Conservation (phyloP, 2,888 invertebrate species). For the Bombylius discolor region DNA sequence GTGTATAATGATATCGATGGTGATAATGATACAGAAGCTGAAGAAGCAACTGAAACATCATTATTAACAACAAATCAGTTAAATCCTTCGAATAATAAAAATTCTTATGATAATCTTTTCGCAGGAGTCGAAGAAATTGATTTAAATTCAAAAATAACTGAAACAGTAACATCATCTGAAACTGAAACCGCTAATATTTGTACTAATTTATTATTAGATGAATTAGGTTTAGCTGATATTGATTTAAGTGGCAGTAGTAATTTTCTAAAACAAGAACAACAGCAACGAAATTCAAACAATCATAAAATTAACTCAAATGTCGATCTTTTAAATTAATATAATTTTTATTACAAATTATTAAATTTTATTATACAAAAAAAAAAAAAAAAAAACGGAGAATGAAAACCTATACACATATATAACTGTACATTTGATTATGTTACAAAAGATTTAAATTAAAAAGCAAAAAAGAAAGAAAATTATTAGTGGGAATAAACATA, state of each 20-base stretch:
- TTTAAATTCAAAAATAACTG: neutral
- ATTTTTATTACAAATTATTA: no score
- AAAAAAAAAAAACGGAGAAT: no score
- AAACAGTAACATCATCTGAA: conserved; percentile 18
- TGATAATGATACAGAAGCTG: neutral
- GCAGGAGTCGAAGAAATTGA: conserved; percentile 12
- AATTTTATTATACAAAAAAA: no score
- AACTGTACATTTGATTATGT: no score
- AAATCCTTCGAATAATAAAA: neutral
- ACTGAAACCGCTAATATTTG: conserved; percentile 18
- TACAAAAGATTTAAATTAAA: no score
- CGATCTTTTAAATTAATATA: no score
- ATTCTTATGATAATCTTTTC: conserved; percentile 2
- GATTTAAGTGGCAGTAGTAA: conserved; percentile 20
- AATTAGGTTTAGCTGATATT: conserved; percentile 44
- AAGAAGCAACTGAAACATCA: neutral
- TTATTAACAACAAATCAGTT: no score
- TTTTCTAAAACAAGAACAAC: no score
- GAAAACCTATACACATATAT: no score
- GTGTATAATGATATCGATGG: neutral
- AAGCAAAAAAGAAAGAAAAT: no score
- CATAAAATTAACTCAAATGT: neutral
- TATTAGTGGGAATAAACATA: no score
- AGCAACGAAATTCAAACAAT: neutral
- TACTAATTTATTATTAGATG: conserved; percentile 36